These are phyloP conservation scores for Aviceda subcristata DNA, from an alignment of 2,113 vertebrate species.

Conservation along the genomic window DNA sequence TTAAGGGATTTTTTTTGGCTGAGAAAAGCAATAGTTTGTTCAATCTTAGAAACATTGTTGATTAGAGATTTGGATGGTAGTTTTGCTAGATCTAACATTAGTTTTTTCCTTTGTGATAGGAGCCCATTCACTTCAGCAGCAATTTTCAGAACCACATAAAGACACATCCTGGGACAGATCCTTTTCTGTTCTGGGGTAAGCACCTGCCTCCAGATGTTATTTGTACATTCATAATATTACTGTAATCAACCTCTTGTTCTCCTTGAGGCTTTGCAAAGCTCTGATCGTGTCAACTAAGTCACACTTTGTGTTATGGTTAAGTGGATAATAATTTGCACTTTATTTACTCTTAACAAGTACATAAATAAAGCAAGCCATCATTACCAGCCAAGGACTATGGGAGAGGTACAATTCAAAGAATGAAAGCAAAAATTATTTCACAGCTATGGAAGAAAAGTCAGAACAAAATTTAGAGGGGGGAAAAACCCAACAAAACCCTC, in stretches of 20 bases:
- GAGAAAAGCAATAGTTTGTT: background rate
- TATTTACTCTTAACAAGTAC: background rate
- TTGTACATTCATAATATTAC: background rate
- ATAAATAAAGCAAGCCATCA: background rate
- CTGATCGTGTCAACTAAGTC: background rate
- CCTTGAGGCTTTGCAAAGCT: slow-evolving; percentile 35
- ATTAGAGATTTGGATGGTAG: background rate
- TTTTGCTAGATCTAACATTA: background rate
- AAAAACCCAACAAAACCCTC: fast-evolving
- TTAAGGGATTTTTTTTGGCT: background rate
- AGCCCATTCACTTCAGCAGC: background rate
- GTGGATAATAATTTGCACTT: background rate
- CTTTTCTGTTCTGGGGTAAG: background rate
- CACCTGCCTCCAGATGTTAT: background rate
- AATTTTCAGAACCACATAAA: background rate
- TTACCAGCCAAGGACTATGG: background rate
- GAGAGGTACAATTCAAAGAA: background rate
- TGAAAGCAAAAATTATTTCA: background rate
- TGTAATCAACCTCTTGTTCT: background rate
- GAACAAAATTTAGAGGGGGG: background rate
- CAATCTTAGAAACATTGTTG: background rate
- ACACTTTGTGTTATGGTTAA: background rate
- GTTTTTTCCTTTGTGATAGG: background rate
- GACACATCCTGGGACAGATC: background rate
- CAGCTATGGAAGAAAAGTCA: background rate